Evolutionary conservation across 2,113 vertebrate species (phyloP).

Genomic region (Acanthisitta chloris): DNA sequence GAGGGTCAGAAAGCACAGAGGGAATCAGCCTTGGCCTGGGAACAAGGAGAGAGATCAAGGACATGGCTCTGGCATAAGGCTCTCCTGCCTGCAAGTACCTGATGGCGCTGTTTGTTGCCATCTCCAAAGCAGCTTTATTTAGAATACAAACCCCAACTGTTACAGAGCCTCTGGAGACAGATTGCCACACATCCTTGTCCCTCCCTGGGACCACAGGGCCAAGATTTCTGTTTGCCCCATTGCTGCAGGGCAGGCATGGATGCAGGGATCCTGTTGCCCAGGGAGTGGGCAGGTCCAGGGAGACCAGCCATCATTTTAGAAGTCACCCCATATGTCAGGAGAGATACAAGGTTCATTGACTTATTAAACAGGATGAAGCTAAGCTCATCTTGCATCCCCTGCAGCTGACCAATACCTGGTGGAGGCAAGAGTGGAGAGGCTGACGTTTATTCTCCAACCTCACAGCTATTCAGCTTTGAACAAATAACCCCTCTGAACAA

Average conservation of each 20-base stretch:
- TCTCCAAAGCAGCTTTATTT: background rate
- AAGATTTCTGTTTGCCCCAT: background rate
- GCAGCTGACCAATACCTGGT: background rate
- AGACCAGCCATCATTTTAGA: background rate
- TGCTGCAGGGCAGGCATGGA: fast-evolving
- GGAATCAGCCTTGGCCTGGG: background rate
- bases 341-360: background rate
- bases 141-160: fast-evolving
- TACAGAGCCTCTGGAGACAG: background rate
- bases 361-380: background rate
- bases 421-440: background rate
- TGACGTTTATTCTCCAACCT: background rate
- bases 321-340: background rate
- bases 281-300: background rate
- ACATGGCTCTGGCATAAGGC: background rate
- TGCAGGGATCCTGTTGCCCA: background rate
- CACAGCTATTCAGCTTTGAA: background rate
- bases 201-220: background rate
- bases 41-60: fast-evolving
- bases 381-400: background rate
- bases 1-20: background rate
- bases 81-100: background rate
- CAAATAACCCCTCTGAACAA: background rate
- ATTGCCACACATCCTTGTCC: background rate
- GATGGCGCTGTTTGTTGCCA: fast-evolving